Evolutionary conservation across 2,888 invertebrate species (phyloP).

Genomic region (Tetanocera ferruginea): DNA sequence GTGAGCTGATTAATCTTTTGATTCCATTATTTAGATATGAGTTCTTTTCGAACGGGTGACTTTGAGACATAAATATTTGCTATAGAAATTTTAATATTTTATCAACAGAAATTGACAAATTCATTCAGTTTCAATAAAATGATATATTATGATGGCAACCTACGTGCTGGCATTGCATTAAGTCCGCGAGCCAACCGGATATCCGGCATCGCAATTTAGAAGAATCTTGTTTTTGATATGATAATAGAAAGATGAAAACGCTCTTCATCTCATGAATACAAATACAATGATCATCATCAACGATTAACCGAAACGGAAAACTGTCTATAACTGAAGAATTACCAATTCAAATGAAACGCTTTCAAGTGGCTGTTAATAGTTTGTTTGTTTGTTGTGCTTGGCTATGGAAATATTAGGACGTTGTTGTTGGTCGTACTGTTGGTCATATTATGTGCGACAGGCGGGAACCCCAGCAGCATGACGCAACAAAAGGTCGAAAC

Average conservation of each 20-base stretch:
- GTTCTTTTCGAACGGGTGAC: not conserved
- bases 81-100: not conserved
- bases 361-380: slow-evolving; percentile 17
- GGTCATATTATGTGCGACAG: not conserved
- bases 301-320: not conserved
- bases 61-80: not conserved
- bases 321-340: slow-evolving; percentile 1
- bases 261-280: slow-evolving; percentile 25
- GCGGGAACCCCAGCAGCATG: not conserved
- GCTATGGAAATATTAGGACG: not conserved
- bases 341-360: slow-evolving; percentile 23
- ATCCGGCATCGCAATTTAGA: slow-evolving; percentile 54
- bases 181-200: slow-evolving; percentile 53
- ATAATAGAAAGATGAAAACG: not conserved
- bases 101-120: not conserved
- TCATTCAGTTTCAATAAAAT: slow-evolving; percentile 30
- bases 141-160: slow-evolving; percentile 60
- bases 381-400: slow-evolving; percentile 1
- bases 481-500: not conserved
- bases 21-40: not conserved
- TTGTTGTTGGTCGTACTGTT: not conserved
- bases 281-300: slow-evolving; percentile 8
- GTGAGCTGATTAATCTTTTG: slow-evolving; percentile 13
- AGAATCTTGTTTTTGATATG: not conserved
- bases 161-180: slow-evolving; percentile 47